These are phyloP conservation scores for Caiman crocodilus DNA, from an alignment of 2,797 vertebrate genomes.

Conservation along the genomic window DNA sequence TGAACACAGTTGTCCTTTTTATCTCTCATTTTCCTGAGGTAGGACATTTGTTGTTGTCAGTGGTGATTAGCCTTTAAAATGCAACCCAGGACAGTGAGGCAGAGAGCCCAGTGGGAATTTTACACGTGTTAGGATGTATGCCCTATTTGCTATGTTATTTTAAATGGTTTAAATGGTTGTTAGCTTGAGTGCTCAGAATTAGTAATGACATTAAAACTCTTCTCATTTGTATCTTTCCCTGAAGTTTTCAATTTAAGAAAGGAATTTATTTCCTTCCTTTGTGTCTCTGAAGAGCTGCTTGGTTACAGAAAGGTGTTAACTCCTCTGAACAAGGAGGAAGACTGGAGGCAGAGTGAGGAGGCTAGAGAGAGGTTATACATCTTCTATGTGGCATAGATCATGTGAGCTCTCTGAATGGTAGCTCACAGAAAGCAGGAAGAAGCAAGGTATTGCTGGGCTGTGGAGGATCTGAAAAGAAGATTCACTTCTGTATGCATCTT, in stretches of 20 bases:
- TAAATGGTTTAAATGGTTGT: background rate
- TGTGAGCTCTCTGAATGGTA: background rate
- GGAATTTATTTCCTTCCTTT: background rate
- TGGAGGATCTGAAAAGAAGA: background rate
- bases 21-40: conserved; percentile 57
- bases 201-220: background rate
- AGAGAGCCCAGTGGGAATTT: background rate
- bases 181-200: background rate
- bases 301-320: background rate
- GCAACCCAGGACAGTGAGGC: background rate
- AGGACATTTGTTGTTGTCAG: conserved; percentile 35
- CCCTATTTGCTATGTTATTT: background rate
- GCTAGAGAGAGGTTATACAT: background rate
- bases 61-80: conserved; percentile 18
- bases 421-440: rapidly evolving
- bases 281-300: background rate
- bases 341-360: background rate
- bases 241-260: background rate
- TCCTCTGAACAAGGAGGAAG: background rate
- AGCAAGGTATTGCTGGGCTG: background rate
- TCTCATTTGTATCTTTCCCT: background rate
- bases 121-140: conserved; percentile 2
- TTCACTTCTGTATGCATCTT: background rate
- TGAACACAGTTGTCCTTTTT: conserved; percentile 20
- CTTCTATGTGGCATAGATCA: background rate